A percentile compares a stretch with the other conserved stretches of the same genome.
Conservation (phyloP, 2,888 invertebrate genomes). For the Deroplatys truncata region DNA sequence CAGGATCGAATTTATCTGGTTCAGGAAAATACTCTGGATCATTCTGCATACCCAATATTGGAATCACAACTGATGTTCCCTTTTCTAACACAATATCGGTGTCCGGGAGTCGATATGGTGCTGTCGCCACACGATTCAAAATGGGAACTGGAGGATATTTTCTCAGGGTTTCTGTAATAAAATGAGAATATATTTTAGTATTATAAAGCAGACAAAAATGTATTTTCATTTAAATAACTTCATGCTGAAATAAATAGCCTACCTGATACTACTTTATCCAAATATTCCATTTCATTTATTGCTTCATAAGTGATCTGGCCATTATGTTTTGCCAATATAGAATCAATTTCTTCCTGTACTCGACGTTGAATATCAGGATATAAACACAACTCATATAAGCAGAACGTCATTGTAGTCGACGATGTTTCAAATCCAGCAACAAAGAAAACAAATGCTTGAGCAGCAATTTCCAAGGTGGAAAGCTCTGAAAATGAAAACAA, state of each 20-base stretch:
- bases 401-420: neutral
- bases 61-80: slow-evolving; percentile 30
- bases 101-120: slow-evolving; percentile 26
- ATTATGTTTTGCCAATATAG: neutral
- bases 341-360: neutral
- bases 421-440: neutral
- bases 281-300: neutral
- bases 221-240: neutral
- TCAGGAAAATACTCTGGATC: slow-evolving; percentile 36
- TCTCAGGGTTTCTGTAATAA: slow-evolving; percentile 33
- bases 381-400: neutral
- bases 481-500: neutral
- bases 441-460: neutral
- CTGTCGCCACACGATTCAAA: slow-evolving; percentile 23
- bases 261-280: neutral
- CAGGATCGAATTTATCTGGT: slow-evolving; percentile 38
- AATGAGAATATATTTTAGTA: neutral
- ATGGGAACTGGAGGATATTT: slow-evolving; percentile 34
- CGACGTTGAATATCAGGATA: neutral
- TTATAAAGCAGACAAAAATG: neutral
- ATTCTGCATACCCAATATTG: slow-evolving; percentile 34
- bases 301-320: neutral
- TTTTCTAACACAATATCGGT: slow-evolving; percentile 40
- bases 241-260: neutral
- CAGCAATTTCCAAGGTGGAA: neutral